phyloP scores from a whole-genome alignment of 2,113 vertebrate genomes.

The Crotophaga sulcirostris region DNA sequence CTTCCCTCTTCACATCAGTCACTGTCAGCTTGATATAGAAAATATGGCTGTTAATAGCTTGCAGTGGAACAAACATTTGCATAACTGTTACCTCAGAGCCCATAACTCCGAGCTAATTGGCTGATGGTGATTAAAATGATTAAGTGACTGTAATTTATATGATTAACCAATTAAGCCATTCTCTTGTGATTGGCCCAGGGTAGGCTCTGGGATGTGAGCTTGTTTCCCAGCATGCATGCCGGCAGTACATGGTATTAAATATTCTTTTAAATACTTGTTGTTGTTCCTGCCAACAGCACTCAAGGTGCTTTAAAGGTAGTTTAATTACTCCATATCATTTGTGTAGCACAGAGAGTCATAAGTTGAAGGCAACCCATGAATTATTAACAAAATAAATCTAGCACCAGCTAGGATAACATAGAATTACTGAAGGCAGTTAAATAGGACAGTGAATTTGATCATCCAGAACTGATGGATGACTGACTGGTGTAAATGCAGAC shows the following conservation, averaged over 20 bases:
- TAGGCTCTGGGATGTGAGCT: conserved; percentile 60
- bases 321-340: conserved; percentile 56
- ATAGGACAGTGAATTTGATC: conserved; percentile 36
- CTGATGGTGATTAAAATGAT: conserved; percentile 86
- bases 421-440: conserved; percentile 14
- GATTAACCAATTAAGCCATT: conserved; percentile 86
- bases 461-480: conserved; percentile 47
- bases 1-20: conserved; percentile 67
- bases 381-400: conserved; percentile 51
- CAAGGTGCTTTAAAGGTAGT: conserved; percentile 54
- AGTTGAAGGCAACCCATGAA: conserved; percentile 23
- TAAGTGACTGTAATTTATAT: conserved; percentile 88
- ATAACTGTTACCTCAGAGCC: conserved; percentile 83
- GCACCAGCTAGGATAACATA: neutral
- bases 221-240: conserved; percentile 73
- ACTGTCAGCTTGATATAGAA: conserved; percentile 76
- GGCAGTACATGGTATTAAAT: neutral
- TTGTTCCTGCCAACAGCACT: conserved; percentile 45
- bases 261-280: conserved; percentile 60
- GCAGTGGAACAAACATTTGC: conserved; percentile 83
- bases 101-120: conserved; percentile 84
- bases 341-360: conserved; percentile 8
- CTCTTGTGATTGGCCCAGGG: conserved; percentile 74
- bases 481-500: conserved; percentile 33
- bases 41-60: conserved; percentile 80